Base-by-base conservation (phyloP, 1,140 invertebrate species). In the Hypsibius dujardini region DNA sequence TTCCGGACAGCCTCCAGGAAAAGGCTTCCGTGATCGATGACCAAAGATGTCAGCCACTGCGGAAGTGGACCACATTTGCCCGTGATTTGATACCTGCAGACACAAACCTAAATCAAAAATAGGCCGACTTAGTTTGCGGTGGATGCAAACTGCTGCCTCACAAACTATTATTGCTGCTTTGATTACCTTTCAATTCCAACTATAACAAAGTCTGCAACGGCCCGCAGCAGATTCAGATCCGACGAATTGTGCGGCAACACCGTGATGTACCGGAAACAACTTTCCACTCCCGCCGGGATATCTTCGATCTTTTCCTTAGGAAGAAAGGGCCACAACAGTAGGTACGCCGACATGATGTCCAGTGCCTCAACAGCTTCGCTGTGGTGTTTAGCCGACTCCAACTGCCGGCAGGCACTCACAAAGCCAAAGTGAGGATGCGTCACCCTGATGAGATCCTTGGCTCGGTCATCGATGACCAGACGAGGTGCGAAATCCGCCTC, bases 361-460 rank as follows among this genome's bases (percentile, higher is more conserved):
- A 56, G 7, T 7, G 50, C 7, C n/a, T 56, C 7, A 7, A 56
- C n/a, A 56, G 50, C 50, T 56, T 56, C 50, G 50, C 50, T 56
- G 50, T 56, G 50, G 50, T n/a, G 7, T 56, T 56, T 56, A n/a
- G 50, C 50, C 7, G 7, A 7, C 50, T 56, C 50, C 7, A 56
- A n/a, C 7, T 7, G 7, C 7, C n/a, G n/a, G 50, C 7, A n/a
- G 7, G 50, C n/a, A 56, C n/a, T n/a, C 7, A n/a, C n/a, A n/a
- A 56, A 56, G n/a, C 50, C 50, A n/a, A 56, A 56, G 50, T n/a
- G 50, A n/a, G 50, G 50, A 56, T 56, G 50, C n/a, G n/a, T n/a
- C n/a, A n/a, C n/a, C n/a, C n/a, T n/a, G n/a, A n/a, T n/a, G n/a
- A n/a, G n/a, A n/a, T n/a, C n/a, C n/a, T 56, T 56, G n/a, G 50